Evolutionary conservation across 2,113 vertebrate genomes (phyloP), one percentile per base, ranked within the genome.

Genomic region (Piaya cayana): DNA sequence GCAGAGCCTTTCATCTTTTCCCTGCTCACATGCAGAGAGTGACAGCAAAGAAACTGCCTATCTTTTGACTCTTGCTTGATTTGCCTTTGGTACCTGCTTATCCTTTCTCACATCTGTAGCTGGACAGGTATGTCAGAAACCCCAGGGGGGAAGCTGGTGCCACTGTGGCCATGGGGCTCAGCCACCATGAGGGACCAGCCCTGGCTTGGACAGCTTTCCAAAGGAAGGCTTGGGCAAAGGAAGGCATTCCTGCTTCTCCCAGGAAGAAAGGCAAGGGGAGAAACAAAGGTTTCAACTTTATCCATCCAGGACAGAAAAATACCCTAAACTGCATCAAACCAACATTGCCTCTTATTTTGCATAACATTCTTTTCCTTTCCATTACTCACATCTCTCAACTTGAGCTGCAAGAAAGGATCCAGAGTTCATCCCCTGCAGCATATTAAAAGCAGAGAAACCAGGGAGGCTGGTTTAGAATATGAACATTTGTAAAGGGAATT

Each of bases 111-210:
- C 42, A 5, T 3, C 29, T 47, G 81, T 88, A 82, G 80, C 39
- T 27, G 55, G 69, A 67, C 45, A 71, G 23, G 62, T 22, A 7
- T 19, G 43, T 8, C 79, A 62, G 15, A 21, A 64, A 18, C 50
- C 65, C 50, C 19, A 29, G 39, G 32, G 27, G 43, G 29, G 71
- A 71, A 82, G 69, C 3, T 0, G 9, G 79, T 0, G 3, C 18
- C 47, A 45, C 71, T 17, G 59, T 0, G 3, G 19, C 53, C 50
- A 1, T 0, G 4, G 29, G 60, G 50, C 52, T 85, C 20, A 5
- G 68, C 29, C 58, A 37, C 47, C 36, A 15, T 7, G 0, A 23
- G 9, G 7, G 18, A 43, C 2, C 15, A 67, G 60, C 42, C 63
- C 43, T 21, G 62, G 22, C 32, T 53, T 6, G 60, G 71, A 52